These are phyloP conservation scores for Dorcus parallelipipedus DNA, from an alignment of 2,888 invertebrate species.

Conservation along the genomic window DNA sequence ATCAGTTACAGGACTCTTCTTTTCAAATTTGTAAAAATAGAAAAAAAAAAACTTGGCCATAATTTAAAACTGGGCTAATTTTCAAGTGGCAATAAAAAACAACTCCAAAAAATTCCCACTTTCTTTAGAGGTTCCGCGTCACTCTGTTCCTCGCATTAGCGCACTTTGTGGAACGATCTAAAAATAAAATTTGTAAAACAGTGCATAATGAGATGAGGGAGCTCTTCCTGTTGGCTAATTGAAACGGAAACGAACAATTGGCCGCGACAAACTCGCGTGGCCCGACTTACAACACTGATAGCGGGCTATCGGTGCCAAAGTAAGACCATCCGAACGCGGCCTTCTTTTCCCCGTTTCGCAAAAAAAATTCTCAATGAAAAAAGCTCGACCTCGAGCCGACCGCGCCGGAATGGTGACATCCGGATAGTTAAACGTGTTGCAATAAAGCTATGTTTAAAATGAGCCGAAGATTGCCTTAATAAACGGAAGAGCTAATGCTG, in stretches of 20 bases:
- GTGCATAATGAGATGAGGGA: constrained; percentile 52
- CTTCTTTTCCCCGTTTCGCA: background rate
- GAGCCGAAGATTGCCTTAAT: too few species aligned
- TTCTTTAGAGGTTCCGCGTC: background rate
- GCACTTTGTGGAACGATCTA: constrained; percentile 33
- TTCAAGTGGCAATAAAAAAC: too few species aligned
- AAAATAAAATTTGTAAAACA: constrained; percentile 51
- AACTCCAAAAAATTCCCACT: too few species aligned
- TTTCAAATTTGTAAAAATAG: too few species aligned
- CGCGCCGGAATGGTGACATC: constrained; percentile 3
- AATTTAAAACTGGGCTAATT: too few species aligned
- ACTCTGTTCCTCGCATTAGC: background rate
- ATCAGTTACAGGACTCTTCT: too few species aligned
- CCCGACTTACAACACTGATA: constrained; percentile 16
- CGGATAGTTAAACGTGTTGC: constrained; percentile 1
- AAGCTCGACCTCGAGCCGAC: background rate
- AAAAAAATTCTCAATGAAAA: background rate
- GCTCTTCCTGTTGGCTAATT: constrained; percentile 51
- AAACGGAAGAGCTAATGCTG: background rate
- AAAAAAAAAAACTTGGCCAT: too few species aligned
- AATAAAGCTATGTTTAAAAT: too few species aligned
- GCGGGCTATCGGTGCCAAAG: background rate
- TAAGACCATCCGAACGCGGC: background rate
- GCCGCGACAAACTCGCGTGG: constrained; percentile 45
- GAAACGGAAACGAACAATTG: constrained; percentile 52